Evolutionary conservation across 2,113 vertebrate species (phyloP).

Genomic region (Dermatemys mawii): DNA sequence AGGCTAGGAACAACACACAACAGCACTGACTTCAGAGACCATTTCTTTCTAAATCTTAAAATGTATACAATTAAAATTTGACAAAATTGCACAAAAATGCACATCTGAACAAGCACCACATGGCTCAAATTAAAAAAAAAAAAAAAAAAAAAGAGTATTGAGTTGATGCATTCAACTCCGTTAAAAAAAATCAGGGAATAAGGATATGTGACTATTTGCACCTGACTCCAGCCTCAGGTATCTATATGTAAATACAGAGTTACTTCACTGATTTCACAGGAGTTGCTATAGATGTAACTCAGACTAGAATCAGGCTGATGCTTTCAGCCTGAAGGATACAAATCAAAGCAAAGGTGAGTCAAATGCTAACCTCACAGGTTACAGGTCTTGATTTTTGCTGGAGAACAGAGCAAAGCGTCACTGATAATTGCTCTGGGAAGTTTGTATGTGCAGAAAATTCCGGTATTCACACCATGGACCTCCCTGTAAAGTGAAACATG

Average conservation of each 20-base stretch:
- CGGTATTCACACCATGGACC: not conserved
- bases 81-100: constrained; percentile 15
- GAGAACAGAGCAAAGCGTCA: not conserved
- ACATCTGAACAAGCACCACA: constrained; percentile 41
- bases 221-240: constrained; percentile 1
- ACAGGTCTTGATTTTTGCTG: not conserved
- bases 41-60: constrained; percentile 33
- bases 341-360: not conserved
- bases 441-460: not conserved
- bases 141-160: constrained; percentile 36
- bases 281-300: not conserved
- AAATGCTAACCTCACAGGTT: not conserved
- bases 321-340: not conserved
- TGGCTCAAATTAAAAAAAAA: constrained; percentile 28
- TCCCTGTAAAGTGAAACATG: not conserved
- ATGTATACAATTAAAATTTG: constrained; percentile 33
- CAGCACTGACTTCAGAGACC: not conserved
- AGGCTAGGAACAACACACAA: constrained; percentile 11
- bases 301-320: not conserved
- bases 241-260: not conserved
- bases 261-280: constrained; percentile 11
- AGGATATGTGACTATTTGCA: not conserved
- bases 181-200: constrained; percentile 4
- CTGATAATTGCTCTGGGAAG: not conserved
- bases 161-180: constrained; percentile 45